Evolutionary conservation across 1,140 invertebrate genomes (phyloP), one percentile per base, ranked within the genome.

Genomic region (Leptoteleia sp.): DNA sequence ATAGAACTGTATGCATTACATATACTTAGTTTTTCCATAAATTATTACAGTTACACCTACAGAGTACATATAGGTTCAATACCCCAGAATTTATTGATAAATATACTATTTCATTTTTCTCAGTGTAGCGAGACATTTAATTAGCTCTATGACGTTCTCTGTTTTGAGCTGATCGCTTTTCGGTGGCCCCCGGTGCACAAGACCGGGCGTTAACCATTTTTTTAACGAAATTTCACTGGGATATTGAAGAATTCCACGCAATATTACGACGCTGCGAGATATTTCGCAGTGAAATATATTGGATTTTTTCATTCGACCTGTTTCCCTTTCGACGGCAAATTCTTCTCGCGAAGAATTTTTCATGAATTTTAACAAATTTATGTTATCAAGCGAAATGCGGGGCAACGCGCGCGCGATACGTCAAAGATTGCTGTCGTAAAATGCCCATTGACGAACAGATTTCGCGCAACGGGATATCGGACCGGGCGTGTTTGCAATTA

Each of bases 191-290:
- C n/a, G 9, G 17, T 5, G 22, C 8, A 33, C 55, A 64, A 57
- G 50, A 57, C 43, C 35, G 16, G 13, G 40, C 57, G 45, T 45
- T 47, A 64, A 65, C 40, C 55, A 65, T 65, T 77, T 76, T 25
- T 22, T n/a, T 2, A n/a, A n/a, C 55, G 40, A 68, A 76, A 75
- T 57, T 59, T 65, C 37, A 8, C 27, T 40, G 27, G 16, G 40
- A 68, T 77, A 77, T 77, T 77, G 65, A 77, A 57, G 65, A 57
- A 70, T 77, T 70, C 65, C 73, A 38, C 15, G 55, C 45, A 35
- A 70, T 77, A 77, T 70, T 70, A 70, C 42, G 40, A 62, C 17
- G 57, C 40, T 42, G 55, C 13, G 48, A 62, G 35, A 64, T 76
- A 62, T 76, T 68, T 68, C 55, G 25, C 57, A 4, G 27, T 25